phyloP scores from a whole-genome alignment of 2,888 invertebrate genomes.

The Lamellibrachia satsuma region DNA sequence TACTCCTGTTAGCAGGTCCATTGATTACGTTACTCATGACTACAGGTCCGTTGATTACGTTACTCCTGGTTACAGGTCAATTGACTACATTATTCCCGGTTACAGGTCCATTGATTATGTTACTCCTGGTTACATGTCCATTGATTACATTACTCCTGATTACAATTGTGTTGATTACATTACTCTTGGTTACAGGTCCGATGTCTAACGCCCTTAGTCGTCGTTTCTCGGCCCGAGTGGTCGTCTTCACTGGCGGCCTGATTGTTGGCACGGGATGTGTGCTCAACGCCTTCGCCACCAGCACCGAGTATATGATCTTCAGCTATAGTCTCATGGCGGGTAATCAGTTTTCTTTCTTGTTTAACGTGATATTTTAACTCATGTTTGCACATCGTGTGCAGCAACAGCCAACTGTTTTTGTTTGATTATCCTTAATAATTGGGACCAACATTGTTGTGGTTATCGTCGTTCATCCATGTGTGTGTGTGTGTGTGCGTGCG shows the following conservation, averaged over 20 bases:
- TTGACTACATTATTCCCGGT: too few relatives aligned
- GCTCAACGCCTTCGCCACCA: slow-evolving; percentile 30
- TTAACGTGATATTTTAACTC: background rate
- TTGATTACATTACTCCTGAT: too few relatives aligned
- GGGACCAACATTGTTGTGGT: too few relatives aligned
- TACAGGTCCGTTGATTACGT: too few relatives aligned
- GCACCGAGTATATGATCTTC: slow-evolving; percentile 35
- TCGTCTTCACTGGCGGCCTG: slow-evolving; percentile 32
- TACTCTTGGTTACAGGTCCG: slow-evolving; percentile 34
- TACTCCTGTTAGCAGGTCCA: too few relatives aligned
- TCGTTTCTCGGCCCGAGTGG: slow-evolving; percentile 26
- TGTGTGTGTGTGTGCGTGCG: background rate
- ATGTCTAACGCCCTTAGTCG: slow-evolving; percentile 25
- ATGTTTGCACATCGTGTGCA: background rate
- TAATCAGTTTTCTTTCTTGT: background rate
- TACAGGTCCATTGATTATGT: too few relatives aligned
- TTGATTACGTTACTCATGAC: too few relatives aligned
- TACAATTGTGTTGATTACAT: too few relatives aligned
- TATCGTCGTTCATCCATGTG: background rate
- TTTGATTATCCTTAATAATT: background rate
- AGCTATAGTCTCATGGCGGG: slow-evolving; percentile 31
- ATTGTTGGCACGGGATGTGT: slow-evolving; percentile 27
- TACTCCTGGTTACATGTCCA: too few relatives aligned
- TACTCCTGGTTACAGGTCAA: too few relatives aligned
- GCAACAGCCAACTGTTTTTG: background rate